Percentiles rank a stretch among this genome's conserved stretches.
phyloP scores from a whole-genome alignment of 2,888 invertebrate genomes.

The Machimus rusticus region DNA sequence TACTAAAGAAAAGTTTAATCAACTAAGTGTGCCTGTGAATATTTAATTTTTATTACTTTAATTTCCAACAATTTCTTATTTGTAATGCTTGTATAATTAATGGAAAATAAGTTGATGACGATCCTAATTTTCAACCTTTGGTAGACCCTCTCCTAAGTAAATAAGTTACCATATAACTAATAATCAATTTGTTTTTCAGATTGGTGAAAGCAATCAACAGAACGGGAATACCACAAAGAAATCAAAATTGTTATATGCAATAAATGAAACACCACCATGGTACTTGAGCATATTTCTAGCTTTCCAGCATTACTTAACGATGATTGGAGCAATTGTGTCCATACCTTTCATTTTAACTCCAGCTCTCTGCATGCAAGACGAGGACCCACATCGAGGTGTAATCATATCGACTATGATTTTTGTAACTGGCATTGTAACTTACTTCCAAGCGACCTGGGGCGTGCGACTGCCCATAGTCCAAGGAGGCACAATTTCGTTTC shows the following conservation, averaged over 20 bases:
- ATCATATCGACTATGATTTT: constrained; percentile 86
- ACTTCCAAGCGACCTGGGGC: constrained; percentile 77
- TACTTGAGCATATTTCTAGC: constrained; percentile 83
- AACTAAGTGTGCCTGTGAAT: too few species aligned
- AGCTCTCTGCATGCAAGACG: constrained; percentile 78
- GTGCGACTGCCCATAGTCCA: constrained; percentile 79
- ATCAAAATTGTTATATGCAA: constrained; percentile 69
- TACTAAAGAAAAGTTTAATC: too few species aligned
- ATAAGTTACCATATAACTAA: too few species aligned
- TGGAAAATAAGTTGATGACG: too few species aligned
- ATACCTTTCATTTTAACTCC: constrained; percentile 84
- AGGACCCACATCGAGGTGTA: constrained; percentile 76
- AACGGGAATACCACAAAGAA: background rate
- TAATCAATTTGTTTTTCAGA: background rate
- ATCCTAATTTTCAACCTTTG: too few species aligned
- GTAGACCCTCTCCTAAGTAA: too few species aligned
- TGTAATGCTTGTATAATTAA: too few species aligned
- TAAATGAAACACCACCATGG: constrained; percentile 85
- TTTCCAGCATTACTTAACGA: constrained; percentile 83
- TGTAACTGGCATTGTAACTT: constrained; percentile 79
- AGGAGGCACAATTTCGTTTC: constrained; percentile 81
- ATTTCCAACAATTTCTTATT: too few species aligned
- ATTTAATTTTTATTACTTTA: too few species aligned
- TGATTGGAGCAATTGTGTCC: constrained; percentile 85
- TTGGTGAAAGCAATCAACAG: background rate